These are phyloP conservation scores for Heliconius hortense DNA, from an alignment of 2,888 invertebrate genomes.

Conservation along the genomic window DNA sequence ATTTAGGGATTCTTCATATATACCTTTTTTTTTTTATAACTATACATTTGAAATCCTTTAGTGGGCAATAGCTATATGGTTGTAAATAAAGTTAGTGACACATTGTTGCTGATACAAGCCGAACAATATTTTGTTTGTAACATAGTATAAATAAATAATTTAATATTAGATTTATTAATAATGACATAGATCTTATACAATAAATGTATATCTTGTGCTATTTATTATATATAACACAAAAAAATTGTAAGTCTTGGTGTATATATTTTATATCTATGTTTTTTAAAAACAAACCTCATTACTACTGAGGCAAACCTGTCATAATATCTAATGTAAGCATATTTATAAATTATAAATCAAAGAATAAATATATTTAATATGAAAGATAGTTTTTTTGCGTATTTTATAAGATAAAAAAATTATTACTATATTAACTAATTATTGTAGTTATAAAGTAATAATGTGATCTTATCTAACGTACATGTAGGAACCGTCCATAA, in stretches of 20 bases:
- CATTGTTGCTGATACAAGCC: neutral
- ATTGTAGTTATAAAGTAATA: neutral
- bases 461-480: neutral
- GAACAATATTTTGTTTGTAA: neutral
- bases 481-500: neutral
- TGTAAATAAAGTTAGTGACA: neutral
- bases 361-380: neutral
- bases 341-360: neutral
- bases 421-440: neutral
- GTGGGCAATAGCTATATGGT: neutral
- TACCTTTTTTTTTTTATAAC: too few relatives aligned
- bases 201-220: constrained; percentile 2
- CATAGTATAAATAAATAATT: neutral
- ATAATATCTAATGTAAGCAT: neutral
- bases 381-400: neutral
- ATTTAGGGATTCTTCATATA: too few relatives aligned
- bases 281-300: neutral
- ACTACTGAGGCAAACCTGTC: neutral
- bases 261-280: constrained; percentile 1
- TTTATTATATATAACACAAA: neutral
- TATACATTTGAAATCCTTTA: too few relatives aligned
- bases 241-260: neutral
- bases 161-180: neutral
- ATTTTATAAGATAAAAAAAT: neutral
- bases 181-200: constrained; percentile 1